Evolutionary conservation across 2,888 invertebrate genomes (phyloP), one percentile per base, ranked within the genome.

Genomic region (Oxyscelio sp.): DNA sequence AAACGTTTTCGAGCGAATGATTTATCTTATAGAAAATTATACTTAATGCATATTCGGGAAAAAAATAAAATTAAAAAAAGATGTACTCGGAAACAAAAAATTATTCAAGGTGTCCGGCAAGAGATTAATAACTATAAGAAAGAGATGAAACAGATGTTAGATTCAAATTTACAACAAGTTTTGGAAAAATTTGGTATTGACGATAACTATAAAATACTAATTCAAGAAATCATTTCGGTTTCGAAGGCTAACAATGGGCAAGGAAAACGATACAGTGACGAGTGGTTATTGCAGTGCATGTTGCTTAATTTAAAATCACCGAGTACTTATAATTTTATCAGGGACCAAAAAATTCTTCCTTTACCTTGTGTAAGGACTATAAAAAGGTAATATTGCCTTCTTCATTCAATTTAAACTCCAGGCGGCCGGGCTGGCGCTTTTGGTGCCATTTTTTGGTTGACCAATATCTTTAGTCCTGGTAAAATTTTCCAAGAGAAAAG

Each of bases 241-340:
- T 40, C 58, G 4, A 58, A 71, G 31, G 21, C 6, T 2, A 71
- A 58, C 19, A 58, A 19, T 34, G 0, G 9, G 4, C 17, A 71
- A 8, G 31, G 22, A 13, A 34, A 9, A 50, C 43, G 71, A 13
- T 71, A 71, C 21, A 22, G 31, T 24, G 50, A 50, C 9, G 71
- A 71, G 22, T 59, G 59, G 71, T 27, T 71, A 0, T 21, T 71
- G 8, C 38, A 50, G 5, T 71, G 71, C 6, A 48, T 71, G 22
- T n/a, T 71, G 0, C 8, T 71, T 0, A 24, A 71, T 22, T 56
- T 59, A n/a, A 71, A 58, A 45, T 71, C 71, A 8, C 71, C 50
- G 27, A 40, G 21, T 9, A 24, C 56, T 11, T 70, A 56, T 13
- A 52, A 58, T 19, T 38, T 19, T 17, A 15, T 58, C n/a, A 58